Conservation (phyloP, 1,140 invertebrate genomes). For the Zaprionus kolodkinae region DNA sequence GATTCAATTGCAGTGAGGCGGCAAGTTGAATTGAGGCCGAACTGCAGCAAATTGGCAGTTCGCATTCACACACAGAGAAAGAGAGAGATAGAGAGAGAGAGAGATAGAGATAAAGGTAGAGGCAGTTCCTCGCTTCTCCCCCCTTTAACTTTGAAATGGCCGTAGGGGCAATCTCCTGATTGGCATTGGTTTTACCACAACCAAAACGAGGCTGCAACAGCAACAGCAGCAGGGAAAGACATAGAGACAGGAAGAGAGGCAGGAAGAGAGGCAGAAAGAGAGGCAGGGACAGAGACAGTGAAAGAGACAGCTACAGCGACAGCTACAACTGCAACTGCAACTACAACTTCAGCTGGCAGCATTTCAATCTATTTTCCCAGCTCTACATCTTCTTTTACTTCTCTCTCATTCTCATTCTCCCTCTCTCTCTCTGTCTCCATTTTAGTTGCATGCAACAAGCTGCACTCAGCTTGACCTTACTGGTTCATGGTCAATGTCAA, state of each 20-base stretch:
- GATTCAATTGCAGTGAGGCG: conserved; percentile 1
- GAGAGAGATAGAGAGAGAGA: conserved; percentile 2
- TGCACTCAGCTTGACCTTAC: conserved; percentile 58
- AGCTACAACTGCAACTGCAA: neutral
- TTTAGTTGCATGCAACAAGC: conserved; percentile 63
- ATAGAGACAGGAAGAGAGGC: neutral
- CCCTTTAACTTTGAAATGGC: neutral
- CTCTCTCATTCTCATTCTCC: neutral
- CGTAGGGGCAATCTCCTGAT: conserved; percentile 39
- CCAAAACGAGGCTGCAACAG: neutral
- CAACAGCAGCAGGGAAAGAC: neutral
- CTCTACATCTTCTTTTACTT: neutral
- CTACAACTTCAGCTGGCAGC: neutral
- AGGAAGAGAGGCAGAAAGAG: neutral
- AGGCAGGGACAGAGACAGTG: neutral
- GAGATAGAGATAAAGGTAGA: neutral
- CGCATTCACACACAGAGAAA: neutral
- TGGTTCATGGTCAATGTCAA: conserved; percentile 63
- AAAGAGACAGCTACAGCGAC: neutral
- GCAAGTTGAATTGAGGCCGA: conserved; percentile 29
- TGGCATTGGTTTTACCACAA: conserved; percentile 21
- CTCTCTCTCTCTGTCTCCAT: neutral
- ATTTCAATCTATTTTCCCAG: neutral
- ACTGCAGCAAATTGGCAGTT: conserved; percentile 51
- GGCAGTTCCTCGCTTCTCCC: no score